phyloP scores from a whole-genome alignment of 2,888 invertebrate species.

The Megamerina dolium region DNA sequence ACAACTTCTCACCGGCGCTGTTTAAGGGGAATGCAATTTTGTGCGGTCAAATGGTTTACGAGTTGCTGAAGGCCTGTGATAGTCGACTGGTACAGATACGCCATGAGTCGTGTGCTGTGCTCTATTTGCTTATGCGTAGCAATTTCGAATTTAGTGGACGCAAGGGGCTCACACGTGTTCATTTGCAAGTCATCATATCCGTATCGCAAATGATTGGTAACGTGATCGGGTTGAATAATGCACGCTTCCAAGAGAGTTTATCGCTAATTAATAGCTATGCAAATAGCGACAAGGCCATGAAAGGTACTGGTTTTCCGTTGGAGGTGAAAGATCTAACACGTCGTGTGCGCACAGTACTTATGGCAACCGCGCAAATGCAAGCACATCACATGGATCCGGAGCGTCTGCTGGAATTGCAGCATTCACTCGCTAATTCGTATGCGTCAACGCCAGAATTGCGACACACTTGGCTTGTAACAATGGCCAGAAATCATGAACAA shows the following conservation, averaged over 20 bases:
- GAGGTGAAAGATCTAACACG: constrained; percentile 93
- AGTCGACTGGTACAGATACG: constrained; percentile 77
- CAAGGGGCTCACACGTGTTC: constrained; percentile 80
- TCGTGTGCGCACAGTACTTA: constrained; percentile 87
- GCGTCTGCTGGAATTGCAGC: constrained; percentile 83
- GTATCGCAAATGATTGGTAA: constrained; percentile 91
- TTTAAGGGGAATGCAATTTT: constrained; percentile 80
- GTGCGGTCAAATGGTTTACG: constrained; percentile 75
- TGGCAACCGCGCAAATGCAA: constrained; percentile 89
- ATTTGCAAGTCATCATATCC: constrained; percentile 90
- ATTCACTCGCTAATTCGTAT: constrained; percentile 86
- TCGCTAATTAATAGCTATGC: constrained; percentile 91
- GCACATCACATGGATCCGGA: constrained; percentile 88
- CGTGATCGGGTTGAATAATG: constrained; percentile 83
- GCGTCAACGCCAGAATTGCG: constrained; percentile 91
- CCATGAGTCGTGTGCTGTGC: constrained; percentile 84
- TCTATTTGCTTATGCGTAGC: constrained; percentile 88
- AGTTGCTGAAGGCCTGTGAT: constrained; percentile 77
- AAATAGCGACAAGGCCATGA: constrained; percentile 88
- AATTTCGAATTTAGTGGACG: constrained; percentile 86
- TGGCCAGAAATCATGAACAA: constrained; percentile 79
- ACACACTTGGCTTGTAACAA: constrained; percentile 92
- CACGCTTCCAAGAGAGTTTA: constrained; percentile 90
- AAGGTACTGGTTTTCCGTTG: constrained; percentile 81
- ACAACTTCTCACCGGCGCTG: constrained; percentile 75